Conservation (phyloP, 92 coral and sea anemone species). For the Heliopora coerulea region DNA sequence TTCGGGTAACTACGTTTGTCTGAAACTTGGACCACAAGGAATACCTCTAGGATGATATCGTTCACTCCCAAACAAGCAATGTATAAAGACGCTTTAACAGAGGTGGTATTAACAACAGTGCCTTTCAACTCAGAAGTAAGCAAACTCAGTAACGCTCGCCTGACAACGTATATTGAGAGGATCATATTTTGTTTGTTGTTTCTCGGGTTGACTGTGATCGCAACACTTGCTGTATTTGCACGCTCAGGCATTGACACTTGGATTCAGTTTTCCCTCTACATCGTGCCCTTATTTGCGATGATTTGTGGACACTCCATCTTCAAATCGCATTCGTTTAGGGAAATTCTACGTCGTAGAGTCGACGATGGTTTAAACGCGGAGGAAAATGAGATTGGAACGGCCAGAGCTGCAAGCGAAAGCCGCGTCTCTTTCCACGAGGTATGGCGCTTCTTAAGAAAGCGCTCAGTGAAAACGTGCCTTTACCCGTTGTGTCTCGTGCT, state of each 20-base stretch:
- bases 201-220: conserved; percentile 62
- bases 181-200: conserved; percentile 53
- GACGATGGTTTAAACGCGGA: conserved; percentile 45
- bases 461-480: conserved; percentile 73
- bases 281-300: conserved; percentile 74
- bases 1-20: no score
- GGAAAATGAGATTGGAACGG: conserved; percentile 47
- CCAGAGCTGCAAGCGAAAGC: no score
- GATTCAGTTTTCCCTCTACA: conserved; percentile 90
- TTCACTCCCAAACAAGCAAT: not conserved
- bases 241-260: conserved; percentile 87
- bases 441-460: conserved; percentile 66
- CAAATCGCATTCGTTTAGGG: conserved; percentile 63
- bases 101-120: not conserved
- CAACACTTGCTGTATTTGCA: conserved; percentile 77
- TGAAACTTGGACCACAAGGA: no score
- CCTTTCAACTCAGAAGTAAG: conserved; percentile 1
- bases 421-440: conserved; percentile 67
- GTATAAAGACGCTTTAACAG: not conserved
- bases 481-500: conserved; percentile 74
- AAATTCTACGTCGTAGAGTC: conserved; percentile 59
- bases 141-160: not conserved
- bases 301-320: conserved; percentile 66
- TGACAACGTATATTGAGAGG: not conserved
- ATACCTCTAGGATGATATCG: no score